These are phyloP conservation scores for Euwallacea fornicatus DNA, from an alignment of 1,140 invertebrate species.

Conservation along the genomic window DNA sequence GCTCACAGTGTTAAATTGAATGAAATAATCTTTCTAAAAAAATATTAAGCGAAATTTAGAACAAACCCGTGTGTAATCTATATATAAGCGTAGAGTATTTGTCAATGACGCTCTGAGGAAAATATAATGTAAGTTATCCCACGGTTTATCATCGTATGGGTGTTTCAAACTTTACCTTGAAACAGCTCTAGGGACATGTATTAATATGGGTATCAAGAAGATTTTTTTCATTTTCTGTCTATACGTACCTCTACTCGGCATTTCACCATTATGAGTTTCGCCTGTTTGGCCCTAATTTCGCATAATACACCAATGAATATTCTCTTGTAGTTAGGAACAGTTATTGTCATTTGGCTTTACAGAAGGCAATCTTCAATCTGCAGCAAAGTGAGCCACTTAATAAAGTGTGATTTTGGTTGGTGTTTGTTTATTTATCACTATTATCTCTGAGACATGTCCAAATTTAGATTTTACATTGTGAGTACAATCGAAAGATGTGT, in stretches of 20 bases:
- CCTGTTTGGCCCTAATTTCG: no score
- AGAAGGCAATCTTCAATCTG: no score
- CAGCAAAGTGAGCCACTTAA: no score
- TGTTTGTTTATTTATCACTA: neutral
- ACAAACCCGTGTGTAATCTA: neutral
- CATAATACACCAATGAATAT: no score
- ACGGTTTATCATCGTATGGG: neutral
- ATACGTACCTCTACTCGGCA: neutral
- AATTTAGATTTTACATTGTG: neutral
- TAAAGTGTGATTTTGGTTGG: no score
- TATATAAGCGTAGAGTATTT: slow-evolving; percentile 2
- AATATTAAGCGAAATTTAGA: neutral
- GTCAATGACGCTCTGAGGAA: slow-evolving; percentile 2
- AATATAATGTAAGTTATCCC: slow-evolving; percentile 14
- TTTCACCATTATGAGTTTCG: no score
- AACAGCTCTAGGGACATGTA: neutral
- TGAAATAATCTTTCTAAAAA: neutral
- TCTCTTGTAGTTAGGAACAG: no score
- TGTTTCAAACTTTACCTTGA: slow-evolving; percentile 15
- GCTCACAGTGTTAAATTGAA: slow-evolving; percentile 6
- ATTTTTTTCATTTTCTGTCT: neutral
- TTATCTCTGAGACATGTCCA: neutral
- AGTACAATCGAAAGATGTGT: neutral
- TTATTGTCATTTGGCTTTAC: no score
- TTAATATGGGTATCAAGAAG: slow-evolving; percentile 7